Base-by-base conservation (phyloP, 1,140 invertebrate genomes). In the Leptinotarsa defecta region DNA sequence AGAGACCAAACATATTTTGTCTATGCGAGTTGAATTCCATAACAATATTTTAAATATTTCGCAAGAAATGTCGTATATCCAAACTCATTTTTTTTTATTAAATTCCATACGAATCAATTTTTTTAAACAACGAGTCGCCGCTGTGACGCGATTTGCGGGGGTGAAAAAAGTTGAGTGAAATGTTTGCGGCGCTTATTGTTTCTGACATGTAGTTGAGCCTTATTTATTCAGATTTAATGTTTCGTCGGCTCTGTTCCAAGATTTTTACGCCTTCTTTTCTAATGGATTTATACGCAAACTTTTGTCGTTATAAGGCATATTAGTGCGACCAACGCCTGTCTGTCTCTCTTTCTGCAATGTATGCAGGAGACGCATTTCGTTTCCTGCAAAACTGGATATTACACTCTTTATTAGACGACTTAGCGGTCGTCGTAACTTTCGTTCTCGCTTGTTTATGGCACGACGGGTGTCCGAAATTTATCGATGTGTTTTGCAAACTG, bases 171-270 rank as follows among this genome's bases (percentile, higher is more conserved):
- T 49, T 49, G 70, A 71, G 52, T 71, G 48, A 71, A 71, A 49
- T 71, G 70, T 71, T 71, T 17, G 70, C 49, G 49, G 34, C 49
- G 52, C 70, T 71, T 62, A 71, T 71, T 71, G 70, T 71, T 71
- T 34, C 49, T 62, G 70, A 71, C 70, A 62, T 71, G 49, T 71
- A 61, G 70, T 62, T 71, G 70, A 20, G 69, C 22, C 57, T 71
- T 71, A 71, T 71, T 71, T 71, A 71, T 71, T 71, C 34, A 71
- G 61, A 71, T 71, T 71, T 71, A 71, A 71, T 61, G 49, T 57
- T 71, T 71, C 24, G 70, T 52, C 70, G 70, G 70, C 70, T 71
- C 70, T 62, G 15, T 48, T 52, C 69, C 49, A 71, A 71, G 70
- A 71, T 71, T 71, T 68, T 68, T 43, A 43, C 67, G 67, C 67